Evolutionary conservation across 2,113 vertebrate genomes (phyloP).

Genomic region (Acanthochromis polyacanthus): DNA sequence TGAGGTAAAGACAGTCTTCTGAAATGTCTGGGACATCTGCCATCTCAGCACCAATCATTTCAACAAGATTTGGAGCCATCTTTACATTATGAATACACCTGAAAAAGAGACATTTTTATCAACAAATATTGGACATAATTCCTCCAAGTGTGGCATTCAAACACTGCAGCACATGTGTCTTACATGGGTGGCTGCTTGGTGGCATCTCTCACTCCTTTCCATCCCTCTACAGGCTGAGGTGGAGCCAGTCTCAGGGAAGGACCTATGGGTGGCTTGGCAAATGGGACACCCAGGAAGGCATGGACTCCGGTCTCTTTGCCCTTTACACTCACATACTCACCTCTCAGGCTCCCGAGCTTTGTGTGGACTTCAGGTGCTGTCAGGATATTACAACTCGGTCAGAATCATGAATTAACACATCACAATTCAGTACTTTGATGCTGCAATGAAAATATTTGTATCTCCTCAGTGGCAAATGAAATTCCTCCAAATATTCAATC

Average conservation of each 20-base stretch:
- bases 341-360: constrained; percentile 58
- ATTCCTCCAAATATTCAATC: no score
- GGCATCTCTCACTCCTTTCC: no score
- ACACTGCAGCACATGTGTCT: constrained; percentile 46
- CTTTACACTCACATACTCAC: no score
- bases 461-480: no score
- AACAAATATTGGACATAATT: background rate
- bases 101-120: constrained; percentile 32
- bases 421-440: no score
- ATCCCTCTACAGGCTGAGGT: no score
- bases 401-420: background rate
- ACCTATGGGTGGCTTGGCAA: no score
- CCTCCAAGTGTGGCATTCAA: background rate
- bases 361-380: constrained; percentile 82
- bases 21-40: constrained; percentile 53
- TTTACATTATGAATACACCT: constrained; percentile 78
- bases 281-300: no score
- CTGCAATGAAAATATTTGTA: no score
- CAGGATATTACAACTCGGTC: background rate
- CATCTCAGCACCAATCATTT: rapidly evolving
- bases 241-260: no score
- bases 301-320: no score
- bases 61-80: rapidly evolving
- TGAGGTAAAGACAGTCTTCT: constrained; percentile 86
- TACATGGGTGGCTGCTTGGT: constrained; percentile 86